phyloP scores from a whole-genome alignment of 2,888 invertebrate species.

The Thecocarcelia acutangulata region DNA sequence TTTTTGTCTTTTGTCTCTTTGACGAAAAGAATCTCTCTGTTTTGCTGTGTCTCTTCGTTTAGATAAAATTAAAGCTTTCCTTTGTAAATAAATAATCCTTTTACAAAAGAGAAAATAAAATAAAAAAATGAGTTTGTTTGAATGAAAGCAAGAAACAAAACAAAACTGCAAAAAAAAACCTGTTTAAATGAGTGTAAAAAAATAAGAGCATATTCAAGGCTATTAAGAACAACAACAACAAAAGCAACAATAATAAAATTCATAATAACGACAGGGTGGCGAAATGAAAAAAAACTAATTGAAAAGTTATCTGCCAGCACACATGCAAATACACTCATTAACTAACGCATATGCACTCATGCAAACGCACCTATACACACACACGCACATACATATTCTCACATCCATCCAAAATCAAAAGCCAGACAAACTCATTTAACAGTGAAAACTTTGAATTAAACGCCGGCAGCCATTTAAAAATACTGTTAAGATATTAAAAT shows the following conservation, averaged over 20 bases:
- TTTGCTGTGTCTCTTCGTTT: too few relatives aligned
- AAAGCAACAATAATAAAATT: background rate
- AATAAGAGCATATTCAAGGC: conserved; percentile 27
- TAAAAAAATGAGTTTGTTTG: background rate
- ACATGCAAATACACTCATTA: too few relatives aligned
- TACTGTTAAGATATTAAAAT: too few relatives aligned
- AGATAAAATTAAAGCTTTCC: background rate
- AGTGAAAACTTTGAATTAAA: background rate
- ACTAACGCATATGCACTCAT: too few relatives aligned
- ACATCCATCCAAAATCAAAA: background rate
- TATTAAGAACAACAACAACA: conserved; percentile 3
- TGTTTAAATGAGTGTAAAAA: conserved; percentile 20
- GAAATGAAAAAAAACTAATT: conserved; percentile 44
- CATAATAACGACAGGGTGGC: background rate
- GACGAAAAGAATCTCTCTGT: too few relatives aligned
- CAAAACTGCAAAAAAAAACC: conserved; percentile 4
- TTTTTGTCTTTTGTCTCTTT: too few relatives aligned
- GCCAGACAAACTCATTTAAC: conserved; percentile 6
- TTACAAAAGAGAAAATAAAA: background rate
- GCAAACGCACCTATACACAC: too few relatives aligned
- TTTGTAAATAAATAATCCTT: background rate
- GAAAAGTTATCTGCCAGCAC: conserved; percentile 16
- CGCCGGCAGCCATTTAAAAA: background rate
- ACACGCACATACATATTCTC: too few relatives aligned
- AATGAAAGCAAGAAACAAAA: background rate